phyloP scores from a whole-genome alignment of 2,888 invertebrate species.

The Drosophila rellima region DNA sequence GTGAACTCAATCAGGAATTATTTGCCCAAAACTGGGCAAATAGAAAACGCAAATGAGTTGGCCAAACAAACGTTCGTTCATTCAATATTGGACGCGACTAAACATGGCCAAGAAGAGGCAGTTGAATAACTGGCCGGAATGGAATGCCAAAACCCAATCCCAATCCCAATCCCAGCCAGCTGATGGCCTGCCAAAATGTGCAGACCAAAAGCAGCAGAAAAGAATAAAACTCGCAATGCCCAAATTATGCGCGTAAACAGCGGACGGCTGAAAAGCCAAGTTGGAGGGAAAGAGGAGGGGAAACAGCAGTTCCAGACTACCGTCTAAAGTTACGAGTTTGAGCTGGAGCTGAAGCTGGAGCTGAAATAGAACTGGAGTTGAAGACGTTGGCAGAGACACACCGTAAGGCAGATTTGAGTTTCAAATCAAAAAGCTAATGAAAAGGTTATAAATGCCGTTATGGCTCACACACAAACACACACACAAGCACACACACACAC shows the following conservation, averaged over 20 bases:
- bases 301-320: conserved; percentile 1
- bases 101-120: conserved; percentile 44
- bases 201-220: conserved; percentile 7
- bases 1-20: conserved; percentile 67
- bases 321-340: conserved; percentile 25
- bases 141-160: conserved; percentile 8
- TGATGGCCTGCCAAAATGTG: conserved; percentile 28
- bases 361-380: conserved; percentile 3
- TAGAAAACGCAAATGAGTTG: conserved; percentile 51
- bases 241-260: conserved; percentile 67
- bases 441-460: conserved; percentile 79
- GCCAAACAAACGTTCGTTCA: conserved; percentile 34
- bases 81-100: conserved; percentile 50
- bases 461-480: conserved; percentile 33
- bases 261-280: too few relatives aligned
- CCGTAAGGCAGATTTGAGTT: conserved; percentile 66
- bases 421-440: conserved; percentile 80
- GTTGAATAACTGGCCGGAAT: conserved; percentile 35
- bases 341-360: background rate
- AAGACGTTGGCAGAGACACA: conserved; percentile 40
- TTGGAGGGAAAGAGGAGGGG: background rate
- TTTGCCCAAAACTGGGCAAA: conserved; percentile 66
- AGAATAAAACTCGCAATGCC: conserved; percentile 35
- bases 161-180: conserved; percentile 6
- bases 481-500: conserved; percentile 25